phyloP scores from a whole-genome alignment of 2,797 vertebrate genomes.

The Hypotaenidia okinawae region DNA sequence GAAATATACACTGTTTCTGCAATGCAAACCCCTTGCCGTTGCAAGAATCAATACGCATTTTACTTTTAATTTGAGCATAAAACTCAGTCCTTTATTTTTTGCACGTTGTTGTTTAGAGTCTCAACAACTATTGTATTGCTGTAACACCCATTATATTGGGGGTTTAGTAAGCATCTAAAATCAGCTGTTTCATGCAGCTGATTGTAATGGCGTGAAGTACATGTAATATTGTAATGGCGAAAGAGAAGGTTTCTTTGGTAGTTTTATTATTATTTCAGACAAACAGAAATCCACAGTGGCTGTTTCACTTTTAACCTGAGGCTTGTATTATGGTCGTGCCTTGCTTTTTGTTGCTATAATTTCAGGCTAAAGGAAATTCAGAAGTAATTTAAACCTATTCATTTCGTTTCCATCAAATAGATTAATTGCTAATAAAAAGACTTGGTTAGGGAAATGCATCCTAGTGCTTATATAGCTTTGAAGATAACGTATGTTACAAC shows the following conservation, averaged over 20 bases:
- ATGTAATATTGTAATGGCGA: constrained; percentile 18
- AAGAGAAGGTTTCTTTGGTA: not conserved
- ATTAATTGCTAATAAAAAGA: not conserved
- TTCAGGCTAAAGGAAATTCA: constrained; percentile 28
- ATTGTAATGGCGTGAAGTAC: too few relatives aligned
- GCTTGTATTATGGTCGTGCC: constrained; percentile 67
- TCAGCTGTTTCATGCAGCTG: not conserved
- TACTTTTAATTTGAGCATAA: constrained; percentile 75
- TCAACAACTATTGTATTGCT: constrained; percentile 60
- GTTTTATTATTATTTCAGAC: constrained; percentile 32
- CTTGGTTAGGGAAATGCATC: not conserved
- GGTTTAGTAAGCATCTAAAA: constrained; percentile 40
- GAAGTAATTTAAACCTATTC: constrained; percentile 9
- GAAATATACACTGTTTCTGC: constrained; percentile 96
- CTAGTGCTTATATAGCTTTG: not conserved
- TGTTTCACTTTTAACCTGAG: constrained; percentile 48
- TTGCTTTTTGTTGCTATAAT: constrained; percentile 61
- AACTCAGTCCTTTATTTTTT: constrained; percentile 44
- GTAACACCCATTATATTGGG: constrained; percentile 35
- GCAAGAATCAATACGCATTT: constrained; percentile 96
- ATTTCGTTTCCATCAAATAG: constrained; percentile 3
- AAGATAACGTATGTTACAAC: not conserved
- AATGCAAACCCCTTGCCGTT: constrained; percentile 97
- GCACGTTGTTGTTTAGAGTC: constrained; percentile 65
- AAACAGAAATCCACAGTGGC: not conserved